Percentiles rank a stretch among this genome's conserved stretches.
phyloP scores from a whole-genome alignment of 2,888 invertebrate genomes.

The Ephialtes manifestator region DNA sequence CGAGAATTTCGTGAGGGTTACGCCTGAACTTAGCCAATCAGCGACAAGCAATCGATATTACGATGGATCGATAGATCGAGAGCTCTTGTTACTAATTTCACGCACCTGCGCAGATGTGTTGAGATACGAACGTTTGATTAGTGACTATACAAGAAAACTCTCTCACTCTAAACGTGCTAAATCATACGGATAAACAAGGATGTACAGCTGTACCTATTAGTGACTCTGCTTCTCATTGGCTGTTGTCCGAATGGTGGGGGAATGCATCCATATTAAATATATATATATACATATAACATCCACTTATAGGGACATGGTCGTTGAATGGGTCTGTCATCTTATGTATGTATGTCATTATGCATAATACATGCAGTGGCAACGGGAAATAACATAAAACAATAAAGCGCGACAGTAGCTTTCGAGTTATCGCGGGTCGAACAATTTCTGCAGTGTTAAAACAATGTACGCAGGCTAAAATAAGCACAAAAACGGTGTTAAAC shows the following conservation, averaged over 20 bases:
- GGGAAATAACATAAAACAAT: constrained; percentile 4
- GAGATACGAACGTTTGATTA: too few species aligned
- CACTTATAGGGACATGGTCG: too few species aligned
- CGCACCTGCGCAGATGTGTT: too few species aligned
- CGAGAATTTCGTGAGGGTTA: neutral
- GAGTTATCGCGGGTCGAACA: neutral
- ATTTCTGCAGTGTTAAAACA: neutral
- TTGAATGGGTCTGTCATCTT: neutral
- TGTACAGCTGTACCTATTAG: neutral
- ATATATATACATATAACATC: too few species aligned
- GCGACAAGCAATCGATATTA: neutral
- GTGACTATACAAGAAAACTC: too few species aligned
- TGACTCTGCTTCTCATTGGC: neutral
- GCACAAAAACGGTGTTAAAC: neutral
- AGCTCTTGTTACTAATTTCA: neutral
- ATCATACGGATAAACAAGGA: neutral
- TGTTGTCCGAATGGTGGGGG: too few species aligned
- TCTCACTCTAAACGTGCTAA: too few species aligned
- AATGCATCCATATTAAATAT: too few species aligned
- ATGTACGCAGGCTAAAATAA: neutral
- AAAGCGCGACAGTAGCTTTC: neutral
- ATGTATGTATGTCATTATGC: constrained; percentile 1
- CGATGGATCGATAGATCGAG: neutral
- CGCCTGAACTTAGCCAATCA: constrained; percentile 16
- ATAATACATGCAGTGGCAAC: constrained; percentile 1